These are phyloP conservation scores for Ascidia mentula DNA, from an alignment of 23 tunicate genomes.

Conservation along the genomic window DNA sequence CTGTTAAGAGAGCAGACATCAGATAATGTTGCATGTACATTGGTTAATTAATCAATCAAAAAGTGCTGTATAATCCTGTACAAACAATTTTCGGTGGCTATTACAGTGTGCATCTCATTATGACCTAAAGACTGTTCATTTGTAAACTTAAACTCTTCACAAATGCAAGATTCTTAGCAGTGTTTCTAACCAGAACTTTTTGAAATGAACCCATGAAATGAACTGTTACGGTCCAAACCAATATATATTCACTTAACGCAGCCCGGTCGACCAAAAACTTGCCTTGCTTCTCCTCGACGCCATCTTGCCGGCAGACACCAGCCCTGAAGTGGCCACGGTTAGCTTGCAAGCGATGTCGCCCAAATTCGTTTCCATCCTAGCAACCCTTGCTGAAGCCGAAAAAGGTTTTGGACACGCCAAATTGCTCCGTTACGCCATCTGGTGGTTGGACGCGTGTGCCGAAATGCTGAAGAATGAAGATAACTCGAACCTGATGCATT, in stretches of 20 bases:
- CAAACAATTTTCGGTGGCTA: too few species aligned
- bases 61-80: too few species aligned
- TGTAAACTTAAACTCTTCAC: too few species aligned
- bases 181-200: not conserved
- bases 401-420: conserved; percentile 60
- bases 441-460: conserved; percentile 55
- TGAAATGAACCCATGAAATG: not conserved
- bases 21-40: too few species aligned
- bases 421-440: conserved; percentile 45
- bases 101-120: too few species aligned
- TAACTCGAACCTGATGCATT: conserved; percentile 25
- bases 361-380: conserved; percentile 51
- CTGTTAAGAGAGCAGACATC: too few species aligned
- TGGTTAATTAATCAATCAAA: too few species aligned
- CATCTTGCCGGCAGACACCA: conserved; percentile 30
- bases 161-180: too few species aligned
- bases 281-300: conserved; percentile 51
- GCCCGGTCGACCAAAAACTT: conserved; percentile 42
- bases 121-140: too few species aligned
- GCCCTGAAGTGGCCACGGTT: conserved; percentile 31
- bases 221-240: too few species aligned
- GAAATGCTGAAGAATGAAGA: conserved; percentile 23
- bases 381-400: conserved; percentile 64
- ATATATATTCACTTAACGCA: conserved; percentile 4
- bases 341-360: conserved; percentile 40